Evolutionary conservation across 2,797 vertebrate species (phyloP).

Genomic region (Alauda arvensis): DNA sequence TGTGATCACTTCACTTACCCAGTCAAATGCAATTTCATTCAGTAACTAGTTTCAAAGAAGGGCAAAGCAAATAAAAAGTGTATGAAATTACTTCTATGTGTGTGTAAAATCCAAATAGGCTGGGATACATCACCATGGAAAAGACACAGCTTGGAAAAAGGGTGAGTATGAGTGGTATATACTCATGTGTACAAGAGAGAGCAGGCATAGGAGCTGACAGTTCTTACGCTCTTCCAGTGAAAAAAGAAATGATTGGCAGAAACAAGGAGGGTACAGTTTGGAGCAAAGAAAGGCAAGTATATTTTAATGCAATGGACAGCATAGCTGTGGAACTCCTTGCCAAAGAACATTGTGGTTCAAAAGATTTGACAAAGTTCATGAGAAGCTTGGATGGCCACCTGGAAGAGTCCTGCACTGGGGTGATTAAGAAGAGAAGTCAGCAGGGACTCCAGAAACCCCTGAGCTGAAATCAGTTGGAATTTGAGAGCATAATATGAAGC

Average conservation of each 20-base stretch:
- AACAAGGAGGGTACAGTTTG: background rate
- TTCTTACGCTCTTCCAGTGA: background rate
- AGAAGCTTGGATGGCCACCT: background rate
- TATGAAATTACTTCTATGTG: background rate
- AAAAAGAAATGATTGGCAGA: background rate
- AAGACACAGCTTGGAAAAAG: background rate
- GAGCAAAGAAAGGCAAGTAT: background rate
- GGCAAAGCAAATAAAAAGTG: background rate
- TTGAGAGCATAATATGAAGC: background rate
- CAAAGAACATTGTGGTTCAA: background rate
- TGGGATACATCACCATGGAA: background rate
- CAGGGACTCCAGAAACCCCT: background rate
- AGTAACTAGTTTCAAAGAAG: background rate
- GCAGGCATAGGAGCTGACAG: background rate
- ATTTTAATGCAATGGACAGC: background rate
- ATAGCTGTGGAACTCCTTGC: background rate
- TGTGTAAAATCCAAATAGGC: background rate
- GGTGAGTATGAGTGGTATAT: background rate
- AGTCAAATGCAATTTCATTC: background rate
- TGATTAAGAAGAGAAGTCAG: background rate
- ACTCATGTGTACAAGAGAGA: background rate
- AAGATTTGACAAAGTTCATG: background rate
- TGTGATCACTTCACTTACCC: background rate
- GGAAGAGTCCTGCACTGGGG: rapidly evolving
- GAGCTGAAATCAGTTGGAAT: background rate